A percentile compares a stretch with the other conserved stretches of the same genome.
These are phyloP conservation scores for Caenorhabditis zanzibari DNA, from an alignment of 2,888 invertebrate species.

Conservation along the genomic window DNA sequence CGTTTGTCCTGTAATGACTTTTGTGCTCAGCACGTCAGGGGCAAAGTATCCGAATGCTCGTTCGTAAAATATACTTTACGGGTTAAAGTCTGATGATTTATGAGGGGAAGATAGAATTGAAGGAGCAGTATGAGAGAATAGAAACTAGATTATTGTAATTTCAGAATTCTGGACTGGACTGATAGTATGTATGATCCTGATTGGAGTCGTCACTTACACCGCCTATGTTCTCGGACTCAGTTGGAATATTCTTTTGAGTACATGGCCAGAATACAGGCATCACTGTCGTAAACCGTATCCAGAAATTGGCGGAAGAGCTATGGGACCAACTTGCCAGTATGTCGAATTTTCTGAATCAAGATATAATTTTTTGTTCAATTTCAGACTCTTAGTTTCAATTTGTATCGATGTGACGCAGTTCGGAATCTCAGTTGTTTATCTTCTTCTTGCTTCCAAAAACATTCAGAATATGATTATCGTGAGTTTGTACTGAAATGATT, in stretches of 20 bases:
- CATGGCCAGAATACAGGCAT: conserved; percentile 80
- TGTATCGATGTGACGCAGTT: conserved; percentile 81
- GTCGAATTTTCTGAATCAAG: not conserved
- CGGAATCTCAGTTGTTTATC: conserved; percentile 79
- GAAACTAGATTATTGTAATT: conserved; percentile 31
- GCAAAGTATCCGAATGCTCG: conserved; percentile 26
- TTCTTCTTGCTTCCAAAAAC: conserved; percentile 80
- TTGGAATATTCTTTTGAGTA: conserved; percentile 79
- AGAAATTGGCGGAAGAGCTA: conserved; percentile 80
- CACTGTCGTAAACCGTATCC: conserved; percentile 82
- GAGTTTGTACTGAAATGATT: not conserved
- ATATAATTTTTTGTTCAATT: conserved; percentile 5
- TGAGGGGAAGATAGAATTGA: not conserved
- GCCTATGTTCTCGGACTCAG: conserved; percentile 79
- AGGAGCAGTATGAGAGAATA: not conserved
- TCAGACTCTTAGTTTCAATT: conserved; percentile 75
- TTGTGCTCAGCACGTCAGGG: conserved; percentile 50
- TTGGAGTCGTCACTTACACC: conserved; percentile 76
- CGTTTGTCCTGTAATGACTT: conserved; percentile 24
- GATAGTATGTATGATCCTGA: conserved; percentile 74
- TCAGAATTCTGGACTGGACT: conserved; percentile 77
- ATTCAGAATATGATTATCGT: conserved; percentile 81
- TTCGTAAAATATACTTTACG: not conserved
- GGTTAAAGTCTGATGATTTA: not conserved
- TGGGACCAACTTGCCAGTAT: conserved; percentile 73